Percentiles rank a stretch among this genome's conserved stretches.
Evolutionary conservation across 2,113 vertebrate genomes (phyloP).

Genomic region (Cephalopterus ornatus): DNA sequence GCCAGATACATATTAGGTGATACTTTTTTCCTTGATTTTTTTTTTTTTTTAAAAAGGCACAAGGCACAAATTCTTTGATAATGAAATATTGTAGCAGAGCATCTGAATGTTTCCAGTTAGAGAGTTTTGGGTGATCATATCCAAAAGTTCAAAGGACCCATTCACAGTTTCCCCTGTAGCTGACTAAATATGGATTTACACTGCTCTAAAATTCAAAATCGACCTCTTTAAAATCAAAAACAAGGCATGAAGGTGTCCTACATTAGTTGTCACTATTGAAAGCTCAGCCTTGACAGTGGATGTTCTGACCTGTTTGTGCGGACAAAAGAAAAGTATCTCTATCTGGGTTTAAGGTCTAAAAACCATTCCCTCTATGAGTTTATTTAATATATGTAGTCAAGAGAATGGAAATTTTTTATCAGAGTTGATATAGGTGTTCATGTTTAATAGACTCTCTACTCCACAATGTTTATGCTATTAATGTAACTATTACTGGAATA

Average conservation of each 20-base stretch:
- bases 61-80: not conserved
- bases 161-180: not conserved
- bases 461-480: not conserved
- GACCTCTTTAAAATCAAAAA: not conserved
- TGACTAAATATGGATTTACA: not conserved
- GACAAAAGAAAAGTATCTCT: not conserved
- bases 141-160: not conserved
- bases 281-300: not conserved
- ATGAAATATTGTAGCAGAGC: not conserved
- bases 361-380: rapidly evolving
- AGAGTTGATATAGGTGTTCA: not conserved
- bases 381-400: not conserved
- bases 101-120: not conserved
- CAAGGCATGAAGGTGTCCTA: not conserved
- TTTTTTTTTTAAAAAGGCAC: not conserved
- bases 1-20: not conserved
- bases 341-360: not conserved
- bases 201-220: not conserved
- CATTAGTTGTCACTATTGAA: not conserved
- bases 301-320: not conserved
- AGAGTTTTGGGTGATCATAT: not conserved
- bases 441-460: not conserved
- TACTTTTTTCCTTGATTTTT: not conserved
- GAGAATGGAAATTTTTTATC: not conserved
- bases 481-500: not conserved